A percentile compares a stretch with the other conserved stretches of the same genome.
Evolutionary conservation across 2,888 invertebrate species (phyloP).

Genomic region (Anthrax anthrax): DNA sequence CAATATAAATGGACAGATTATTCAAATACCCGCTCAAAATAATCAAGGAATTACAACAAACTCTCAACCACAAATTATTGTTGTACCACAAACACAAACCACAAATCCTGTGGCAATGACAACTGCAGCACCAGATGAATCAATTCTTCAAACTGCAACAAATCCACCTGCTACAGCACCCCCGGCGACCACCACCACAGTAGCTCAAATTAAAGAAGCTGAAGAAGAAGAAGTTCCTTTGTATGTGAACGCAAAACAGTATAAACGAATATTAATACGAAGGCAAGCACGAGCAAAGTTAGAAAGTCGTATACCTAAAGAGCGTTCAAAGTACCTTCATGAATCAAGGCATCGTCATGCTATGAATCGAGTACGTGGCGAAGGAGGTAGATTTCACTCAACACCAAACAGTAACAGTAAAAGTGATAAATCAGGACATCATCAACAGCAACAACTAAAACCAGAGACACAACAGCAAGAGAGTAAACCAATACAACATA

Average conservation of each 20-base stretch:
- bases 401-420: conserved; percentile 33
- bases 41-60: conserved; percentile 12
- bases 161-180: not conserved
- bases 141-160: conserved; percentile 2
- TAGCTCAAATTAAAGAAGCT: conserved; percentile 16
- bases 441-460: conserved; percentile 3
- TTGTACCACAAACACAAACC: conserved; percentile 17
- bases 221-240: conserved; percentile 78
- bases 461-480: conserved; percentile 4
- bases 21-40: conserved; percentile 27
- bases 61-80: conserved; percentile 18
- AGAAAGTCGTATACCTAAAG: conserved; percentile 94
- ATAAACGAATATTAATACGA: conserved; percentile 87
- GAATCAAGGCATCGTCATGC: conserved; percentile 94
- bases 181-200: not conserved
- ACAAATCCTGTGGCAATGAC: conserved; percentile 21
- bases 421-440: conserved; percentile 10
- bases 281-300: conserved; percentile 88
- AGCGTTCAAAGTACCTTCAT: conserved; percentile 94
- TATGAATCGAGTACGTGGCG: conserved; percentile 92
- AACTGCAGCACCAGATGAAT: conserved; percentile 23
- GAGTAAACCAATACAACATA: conserved; percentile 20
- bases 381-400: conserved; percentile 93
- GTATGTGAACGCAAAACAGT: conserved; percentile 97
- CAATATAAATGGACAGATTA: conserved; percentile 33